A percentile compares a stretch with the other conserved stretches of the same genome.
These are phyloP conservation scores for Horisme vitalbata DNA, from an alignment of 2,888 invertebrate genomes.

Conservation along the genomic window DNA sequence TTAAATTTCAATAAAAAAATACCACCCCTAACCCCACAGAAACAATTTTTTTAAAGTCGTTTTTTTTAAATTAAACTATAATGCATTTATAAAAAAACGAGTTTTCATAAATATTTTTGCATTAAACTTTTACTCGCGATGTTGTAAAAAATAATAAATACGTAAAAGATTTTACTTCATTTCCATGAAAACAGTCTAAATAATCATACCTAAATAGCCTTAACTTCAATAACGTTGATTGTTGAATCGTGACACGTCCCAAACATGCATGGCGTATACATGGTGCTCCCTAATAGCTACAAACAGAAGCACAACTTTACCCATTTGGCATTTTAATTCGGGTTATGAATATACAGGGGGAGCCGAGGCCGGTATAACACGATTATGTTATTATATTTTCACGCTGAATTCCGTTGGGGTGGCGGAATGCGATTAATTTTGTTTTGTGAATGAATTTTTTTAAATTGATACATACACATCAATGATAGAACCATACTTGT, in stretches of 20 bases:
- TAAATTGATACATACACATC: too few species aligned
- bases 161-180: too few species aligned
- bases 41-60: too few species aligned
- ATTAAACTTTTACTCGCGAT: too few species aligned
- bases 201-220: background rate
- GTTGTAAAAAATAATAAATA: too few species aligned
- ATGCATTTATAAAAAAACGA: too few species aligned
- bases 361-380: constrained; percentile 3
- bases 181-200: background rate
- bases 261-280: constrained; percentile 27
- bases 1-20: too few species aligned
- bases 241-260: constrained; percentile 27
- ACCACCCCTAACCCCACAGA: too few species aligned
- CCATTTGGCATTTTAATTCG: constrained; percentile 42
- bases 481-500: too few species aligned
- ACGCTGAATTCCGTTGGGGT: constrained; percentile 21
- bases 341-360: constrained; percentile 12
- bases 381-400: constrained; percentile 23
- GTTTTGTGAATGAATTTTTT: constrained; percentile 17
- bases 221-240: background rate
- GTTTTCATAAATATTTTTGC: too few species aligned
- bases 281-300: constrained; percentile 48
- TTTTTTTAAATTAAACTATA: too few species aligned
- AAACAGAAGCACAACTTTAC: constrained; percentile 45
- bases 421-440: constrained; percentile 18